Base-by-base conservation (phyloP, 1,140 invertebrate genomes). In the Tetragonula clypearis region DNA sequence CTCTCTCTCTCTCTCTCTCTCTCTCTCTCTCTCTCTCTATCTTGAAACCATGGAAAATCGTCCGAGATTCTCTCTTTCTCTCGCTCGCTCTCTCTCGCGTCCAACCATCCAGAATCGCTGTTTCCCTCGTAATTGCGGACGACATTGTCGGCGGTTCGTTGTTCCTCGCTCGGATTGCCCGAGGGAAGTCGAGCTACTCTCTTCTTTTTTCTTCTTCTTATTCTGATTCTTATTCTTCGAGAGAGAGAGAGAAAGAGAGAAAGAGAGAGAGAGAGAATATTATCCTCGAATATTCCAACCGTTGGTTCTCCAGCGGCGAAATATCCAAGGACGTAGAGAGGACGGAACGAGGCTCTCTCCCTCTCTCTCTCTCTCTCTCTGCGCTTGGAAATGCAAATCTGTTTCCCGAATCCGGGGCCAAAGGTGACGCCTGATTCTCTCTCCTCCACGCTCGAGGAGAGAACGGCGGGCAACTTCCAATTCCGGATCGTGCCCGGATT, bases 111-210 rank as follows among this genome's bases (percentile, higher is more conserved):
- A 58, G 55, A 74, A 79, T 79, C 62, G 41, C 9, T 11, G 49
- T 75, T 75, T 53, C 35, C 72, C n/a, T 55, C 49, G 80, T 82
- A 82, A 82, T 82, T 82, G 71, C 17, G 49, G 11, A 65, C 68
- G 49, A 82, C 80, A 65, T 35, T 41, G 41, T 60, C 41, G 41
- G 41, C 60, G 12, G 60, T 62, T 62, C 60, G 56, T 74, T 82
- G 69, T 56, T 72, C 35, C 60, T 65, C n/a, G 30, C n/a, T 62
- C 26, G 69, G 56, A 62, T 53, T 2, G 41, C 41, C 41, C 41
- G 19, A 35, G 23, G 17, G 11, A 55, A 62, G 49, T 30, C 21
- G 21, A 60, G 49, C 9, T 4, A 55, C 21, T 76, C 74, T 23
- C 41, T 9, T 49, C 41, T 49, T 49, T 8, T 8, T 49, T 49